Evolutionary conservation across 2,113 vertebrate genomes (phyloP).

Genomic region (Apus apus): DNA sequence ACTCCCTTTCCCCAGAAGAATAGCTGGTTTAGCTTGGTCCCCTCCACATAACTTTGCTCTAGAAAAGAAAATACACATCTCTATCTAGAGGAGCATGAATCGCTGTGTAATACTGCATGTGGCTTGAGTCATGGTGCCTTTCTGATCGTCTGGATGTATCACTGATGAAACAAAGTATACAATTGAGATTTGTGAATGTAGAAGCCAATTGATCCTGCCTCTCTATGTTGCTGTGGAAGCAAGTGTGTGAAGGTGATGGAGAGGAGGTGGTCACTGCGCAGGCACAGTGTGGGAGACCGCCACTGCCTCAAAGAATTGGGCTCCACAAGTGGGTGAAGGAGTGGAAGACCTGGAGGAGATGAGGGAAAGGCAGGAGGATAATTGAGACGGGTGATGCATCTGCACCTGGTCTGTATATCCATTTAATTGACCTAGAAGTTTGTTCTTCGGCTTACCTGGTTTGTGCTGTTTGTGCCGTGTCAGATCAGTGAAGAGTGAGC

Average conservation of each 20-base stretch:
- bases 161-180: not conserved
- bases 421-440: not conserved
- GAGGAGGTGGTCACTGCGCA: not conserved
- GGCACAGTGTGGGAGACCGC: accelerated
- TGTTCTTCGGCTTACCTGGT: not conserved
- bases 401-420: not conserved
- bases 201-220: not conserved
- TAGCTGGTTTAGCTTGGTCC: not conserved
- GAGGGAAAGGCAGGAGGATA: not conserved
- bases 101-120: not conserved
- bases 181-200: not conserved
- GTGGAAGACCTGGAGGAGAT: not conserved
- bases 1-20: not conserved
- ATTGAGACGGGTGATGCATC: not conserved
- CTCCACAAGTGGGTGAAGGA: not conserved
- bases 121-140: not conserved
- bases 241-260: not conserved
- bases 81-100: not conserved
- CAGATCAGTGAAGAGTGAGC: not conserved
- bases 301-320: not conserved
- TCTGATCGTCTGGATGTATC: not conserved
- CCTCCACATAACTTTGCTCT: not conserved
- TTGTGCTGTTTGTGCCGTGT: not conserved
- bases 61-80: not conserved
- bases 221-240: not conserved